phyloP scores from a whole-genome alignment of 2,113 vertebrate species.

The Petrocephalus microphthalmus region DNA sequence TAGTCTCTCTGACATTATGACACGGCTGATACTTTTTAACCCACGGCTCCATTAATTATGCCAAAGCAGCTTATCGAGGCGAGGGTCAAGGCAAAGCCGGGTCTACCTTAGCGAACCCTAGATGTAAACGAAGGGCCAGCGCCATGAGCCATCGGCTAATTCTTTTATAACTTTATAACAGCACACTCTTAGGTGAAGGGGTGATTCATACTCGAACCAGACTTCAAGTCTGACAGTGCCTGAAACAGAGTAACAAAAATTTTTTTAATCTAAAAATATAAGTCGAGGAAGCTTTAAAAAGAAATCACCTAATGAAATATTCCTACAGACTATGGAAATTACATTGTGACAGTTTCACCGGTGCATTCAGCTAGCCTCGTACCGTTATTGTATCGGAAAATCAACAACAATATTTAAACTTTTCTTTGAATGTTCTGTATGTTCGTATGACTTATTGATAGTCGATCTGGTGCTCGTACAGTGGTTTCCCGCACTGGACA shows the following conservation, averaged over 20 bases:
- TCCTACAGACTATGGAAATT: conserved; percentile 32
- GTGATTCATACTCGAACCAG: not conserved
- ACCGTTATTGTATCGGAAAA: not conserved
- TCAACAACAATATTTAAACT: not conserved
- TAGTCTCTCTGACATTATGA: conserved; percentile 54
- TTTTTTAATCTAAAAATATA: not conserved
- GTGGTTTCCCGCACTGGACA: not conserved
- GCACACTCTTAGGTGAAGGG: not conserved
- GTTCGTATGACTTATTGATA: not conserved
- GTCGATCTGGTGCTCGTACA: not conserved
- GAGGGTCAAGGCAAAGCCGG: conserved; percentile 45
- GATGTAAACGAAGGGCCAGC: not conserved
- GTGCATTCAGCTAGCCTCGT: not conserved
- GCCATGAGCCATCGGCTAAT: not conserved
- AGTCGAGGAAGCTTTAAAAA: not conserved
- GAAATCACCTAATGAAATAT: conserved; percentile 32
- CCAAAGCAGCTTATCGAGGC: conserved; percentile 50
- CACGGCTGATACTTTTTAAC: conserved; percentile 56
- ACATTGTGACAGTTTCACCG: conserved; percentile 25
- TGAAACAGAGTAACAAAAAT: not conserved
- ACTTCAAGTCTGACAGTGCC: not conserved
- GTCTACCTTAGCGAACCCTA: conserved; percentile 21
- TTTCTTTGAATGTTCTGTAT: not conserved
- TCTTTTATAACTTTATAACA: not conserved
- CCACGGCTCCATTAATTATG: conserved; percentile 50